phyloP scores from a whole-genome alignment of 2,888 invertebrate genomes.

The Carterocephalus palaemon region DNA sequence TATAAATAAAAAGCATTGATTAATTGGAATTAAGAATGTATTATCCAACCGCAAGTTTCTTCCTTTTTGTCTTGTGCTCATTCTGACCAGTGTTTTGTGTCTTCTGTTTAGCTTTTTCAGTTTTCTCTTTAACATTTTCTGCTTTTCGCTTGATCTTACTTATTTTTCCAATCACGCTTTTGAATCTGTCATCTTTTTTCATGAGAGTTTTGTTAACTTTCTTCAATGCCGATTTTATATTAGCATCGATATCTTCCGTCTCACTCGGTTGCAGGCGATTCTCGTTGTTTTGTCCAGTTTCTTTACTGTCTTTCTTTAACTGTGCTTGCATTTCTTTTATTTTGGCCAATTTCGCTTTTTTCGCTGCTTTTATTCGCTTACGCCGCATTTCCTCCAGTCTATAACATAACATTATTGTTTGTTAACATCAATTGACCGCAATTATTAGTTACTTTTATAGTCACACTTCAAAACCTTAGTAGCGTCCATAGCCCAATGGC shows the following conservation, averaged over 20 bases:
- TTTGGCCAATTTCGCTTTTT: constrained; percentile 63
- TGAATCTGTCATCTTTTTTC: constrained; percentile 71
- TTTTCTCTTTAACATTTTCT: constrained; percentile 44
- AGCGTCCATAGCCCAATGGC: too few species aligned
- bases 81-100: constrained; percentile 31
- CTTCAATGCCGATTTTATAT: constrained; percentile 58
- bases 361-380: constrained; percentile 64
- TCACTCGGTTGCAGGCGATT: constrained; percentile 40
- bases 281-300: constrained; percentile 33
- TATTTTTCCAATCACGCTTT: constrained; percentile 68
- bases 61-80: constrained; percentile 38
- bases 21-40: constrained; percentile 27
- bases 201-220: constrained; percentile 65
- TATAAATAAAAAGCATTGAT: constrained; percentile 15
- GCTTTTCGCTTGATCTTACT: constrained; percentile 68
- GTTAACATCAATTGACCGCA: too few species aligned
- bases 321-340: constrained; percentile 58
- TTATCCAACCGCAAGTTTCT: constrained; percentile 28
- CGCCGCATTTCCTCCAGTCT: constrained; percentile 70
- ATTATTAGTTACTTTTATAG: too few species aligned
- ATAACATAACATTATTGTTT: constrained; percentile 25
- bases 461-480: too few species aligned
- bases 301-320: constrained; percentile 39
- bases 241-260: constrained; percentile 49
- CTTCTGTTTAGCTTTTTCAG: constrained; percentile 10